Evolutionary conservation across 2,113 vertebrate species (phyloP).

Genomic region (Periophthalmus modestus): DNA sequence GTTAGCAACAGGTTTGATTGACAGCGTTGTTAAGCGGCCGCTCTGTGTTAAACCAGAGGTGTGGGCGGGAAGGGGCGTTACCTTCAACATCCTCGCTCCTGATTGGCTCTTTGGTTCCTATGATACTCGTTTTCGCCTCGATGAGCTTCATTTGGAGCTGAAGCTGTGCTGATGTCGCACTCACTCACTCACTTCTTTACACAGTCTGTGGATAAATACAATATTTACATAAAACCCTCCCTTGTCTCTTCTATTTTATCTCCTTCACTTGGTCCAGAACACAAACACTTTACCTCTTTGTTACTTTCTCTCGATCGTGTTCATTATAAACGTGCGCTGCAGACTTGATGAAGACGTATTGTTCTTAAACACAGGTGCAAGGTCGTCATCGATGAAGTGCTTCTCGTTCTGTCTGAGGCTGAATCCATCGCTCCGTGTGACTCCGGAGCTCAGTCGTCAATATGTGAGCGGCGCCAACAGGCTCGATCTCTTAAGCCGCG

Average conservation of each 20-base stretch:
- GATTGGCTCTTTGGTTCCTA: no score
- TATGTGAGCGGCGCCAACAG: slow-evolving; percentile 23
- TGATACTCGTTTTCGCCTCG: no score
- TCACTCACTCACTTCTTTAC: no score
- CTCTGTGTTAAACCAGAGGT: no score
- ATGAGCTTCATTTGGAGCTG: no score
- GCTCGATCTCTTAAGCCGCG: slow-evolving; percentile 12
- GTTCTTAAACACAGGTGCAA: neutral
- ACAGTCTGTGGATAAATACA: no score
- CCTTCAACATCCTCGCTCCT: no score
- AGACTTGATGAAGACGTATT: neutral
- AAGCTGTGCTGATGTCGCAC: no score
- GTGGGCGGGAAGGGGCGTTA: no score
- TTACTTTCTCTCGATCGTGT: neutral
- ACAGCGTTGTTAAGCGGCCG: no score
- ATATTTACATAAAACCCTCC: neutral
- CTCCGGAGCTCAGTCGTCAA: slow-evolving; percentile 14
- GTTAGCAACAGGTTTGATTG: no score
- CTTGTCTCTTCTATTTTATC: neutral
- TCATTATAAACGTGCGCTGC: neutral
- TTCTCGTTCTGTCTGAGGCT: slow-evolving; percentile 1
- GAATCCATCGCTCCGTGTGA: neutral
- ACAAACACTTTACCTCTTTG: neutral
- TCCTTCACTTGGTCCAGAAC: neutral
- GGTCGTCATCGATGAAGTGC: slow-evolving; percentile 37